These are phyloP conservation scores for Todiramphus chloris DNA, from an alignment of 2,113 vertebrate species.

Conservation along the genomic window DNA sequence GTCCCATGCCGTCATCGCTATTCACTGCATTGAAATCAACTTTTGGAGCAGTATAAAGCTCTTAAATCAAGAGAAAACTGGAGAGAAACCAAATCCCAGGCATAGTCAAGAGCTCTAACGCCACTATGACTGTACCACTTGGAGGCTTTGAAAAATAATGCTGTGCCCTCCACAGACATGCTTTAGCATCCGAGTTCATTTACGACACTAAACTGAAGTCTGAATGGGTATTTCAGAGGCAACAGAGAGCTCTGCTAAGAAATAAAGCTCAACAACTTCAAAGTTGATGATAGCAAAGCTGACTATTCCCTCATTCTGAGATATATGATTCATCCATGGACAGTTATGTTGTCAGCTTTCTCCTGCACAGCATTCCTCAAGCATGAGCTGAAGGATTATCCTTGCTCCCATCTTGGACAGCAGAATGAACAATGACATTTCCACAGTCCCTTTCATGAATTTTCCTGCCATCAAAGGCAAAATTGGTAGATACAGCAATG, in stretches of 20 bases:
- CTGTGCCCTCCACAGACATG: background rate
- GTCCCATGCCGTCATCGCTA: accelerated
- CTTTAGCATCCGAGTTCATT: background rate
- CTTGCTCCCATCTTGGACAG: background rate
- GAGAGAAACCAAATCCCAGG: background rate
- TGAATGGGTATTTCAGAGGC: background rate
- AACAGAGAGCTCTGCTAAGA: background rate
- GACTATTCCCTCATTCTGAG: background rate
- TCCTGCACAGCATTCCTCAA: background rate
- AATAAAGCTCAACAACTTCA: background rate
- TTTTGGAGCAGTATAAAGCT: background rate
- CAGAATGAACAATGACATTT: background rate
- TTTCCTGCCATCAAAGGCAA: background rate
- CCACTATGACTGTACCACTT: background rate
- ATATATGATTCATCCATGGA: background rate
- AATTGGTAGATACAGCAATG: background rate
- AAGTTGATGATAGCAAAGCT: background rate
- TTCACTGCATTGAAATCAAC: background rate
- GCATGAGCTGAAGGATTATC: background rate
- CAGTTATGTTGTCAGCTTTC: background rate
- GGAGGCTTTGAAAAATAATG: background rate
- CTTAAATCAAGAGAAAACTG: background rate
- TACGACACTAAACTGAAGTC: background rate
- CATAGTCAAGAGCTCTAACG: background rate
- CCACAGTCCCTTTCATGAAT: background rate